Conservation (phyloP, 2,113 vertebrate species). For the Crypturellus undulatus region DNA sequence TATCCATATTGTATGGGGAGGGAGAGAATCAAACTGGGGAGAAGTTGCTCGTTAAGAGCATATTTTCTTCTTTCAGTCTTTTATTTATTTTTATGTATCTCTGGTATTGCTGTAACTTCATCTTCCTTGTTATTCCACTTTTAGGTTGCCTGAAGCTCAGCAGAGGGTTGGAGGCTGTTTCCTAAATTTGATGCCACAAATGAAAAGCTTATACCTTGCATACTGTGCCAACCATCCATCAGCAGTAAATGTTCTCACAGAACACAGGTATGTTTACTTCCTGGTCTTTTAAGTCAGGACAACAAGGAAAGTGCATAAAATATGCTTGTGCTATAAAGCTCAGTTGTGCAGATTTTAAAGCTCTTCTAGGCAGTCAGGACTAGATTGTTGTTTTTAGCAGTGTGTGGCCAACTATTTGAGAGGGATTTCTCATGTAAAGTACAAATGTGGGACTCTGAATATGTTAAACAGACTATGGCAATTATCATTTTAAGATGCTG, state of each 20-base stretch:
- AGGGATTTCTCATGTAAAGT: background rate
- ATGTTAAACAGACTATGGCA: background rate
- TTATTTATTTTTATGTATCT: background rate
- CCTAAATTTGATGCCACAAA: slow-evolving; percentile 93
- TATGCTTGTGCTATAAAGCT: background rate
- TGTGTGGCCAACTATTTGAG: background rate
- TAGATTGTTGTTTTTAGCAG: background rate
- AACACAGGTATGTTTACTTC: slow-evolving; percentile 86
- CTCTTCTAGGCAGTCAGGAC: background rate
- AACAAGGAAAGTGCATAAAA: background rate
- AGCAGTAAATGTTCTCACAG: slow-evolving; percentile 94
- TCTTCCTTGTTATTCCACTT: background rate
- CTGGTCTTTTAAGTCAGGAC: background rate
- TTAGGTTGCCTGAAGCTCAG: slow-evolving; percentile 92
- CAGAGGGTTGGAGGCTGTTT: slow-evolving; percentile 96
- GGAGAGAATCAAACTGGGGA: background rate
- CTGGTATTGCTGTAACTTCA: background rate
- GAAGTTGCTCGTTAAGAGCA: background rate
- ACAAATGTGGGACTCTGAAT: background rate
- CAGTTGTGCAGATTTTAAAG: background rate
- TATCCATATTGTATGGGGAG: background rate
- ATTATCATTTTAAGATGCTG: background rate
- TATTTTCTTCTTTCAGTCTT: background rate
- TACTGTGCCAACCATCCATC: slow-evolving; percentile 98
- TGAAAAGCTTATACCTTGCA: slow-evolving; percentile 89